These are phyloP conservation scores for Sussaba pulchella DNA, from an alignment of 2,888 invertebrate genomes.

Conservation along the genomic window DNA sequence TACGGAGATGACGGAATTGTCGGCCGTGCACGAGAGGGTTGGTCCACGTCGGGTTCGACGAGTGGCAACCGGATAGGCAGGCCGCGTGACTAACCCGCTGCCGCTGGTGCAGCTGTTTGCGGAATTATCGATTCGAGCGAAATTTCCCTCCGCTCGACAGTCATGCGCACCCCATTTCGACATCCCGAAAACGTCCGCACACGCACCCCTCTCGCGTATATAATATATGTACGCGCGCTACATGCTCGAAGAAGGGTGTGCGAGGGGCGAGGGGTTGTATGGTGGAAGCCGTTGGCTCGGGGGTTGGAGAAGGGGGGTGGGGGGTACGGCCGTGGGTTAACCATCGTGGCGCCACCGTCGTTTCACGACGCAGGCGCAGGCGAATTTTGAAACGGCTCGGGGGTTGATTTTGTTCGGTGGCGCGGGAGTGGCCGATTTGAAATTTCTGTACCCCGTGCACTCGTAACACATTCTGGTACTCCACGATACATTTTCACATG, in stretches of 20 bases:
- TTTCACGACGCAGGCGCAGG: conserved; percentile 66
- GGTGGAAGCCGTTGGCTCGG: not conserved
- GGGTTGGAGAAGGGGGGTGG: conserved; percentile 22
- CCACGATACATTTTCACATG: not conserved
- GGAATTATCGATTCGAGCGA: conserved; percentile 81
- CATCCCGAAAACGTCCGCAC: conserved; percentile 57
- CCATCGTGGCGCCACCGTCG: conserved; percentile 67
- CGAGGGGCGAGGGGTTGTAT: not conserved
- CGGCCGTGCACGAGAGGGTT: not conserved
- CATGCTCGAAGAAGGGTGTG: no score
- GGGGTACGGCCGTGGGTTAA: conserved; percentile 42
- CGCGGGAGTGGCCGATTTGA: conserved; percentile 42
- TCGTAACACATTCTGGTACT: conserved; percentile 27
- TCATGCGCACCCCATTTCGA: conserved; percentile 76
- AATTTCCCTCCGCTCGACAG: conserved; percentile 75
- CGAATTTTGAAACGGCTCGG: conserved; percentile 30
- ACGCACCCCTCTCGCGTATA: conserved; percentile 20
- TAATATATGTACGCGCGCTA: conserved; percentile 1
- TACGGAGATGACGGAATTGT: not conserved
- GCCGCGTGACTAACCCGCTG: conserved; percentile 80
- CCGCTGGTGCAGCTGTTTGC: conserved; percentile 79
- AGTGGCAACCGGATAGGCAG: conserved; percentile 76
- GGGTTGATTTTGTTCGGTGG: conserved; percentile 18
- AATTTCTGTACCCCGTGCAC: conserved; percentile 16
- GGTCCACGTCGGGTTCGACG: conserved; percentile 42